Base-by-base conservation (phyloP, 2,888 invertebrate genomes). In the Aspidapion aeneum region DNA sequence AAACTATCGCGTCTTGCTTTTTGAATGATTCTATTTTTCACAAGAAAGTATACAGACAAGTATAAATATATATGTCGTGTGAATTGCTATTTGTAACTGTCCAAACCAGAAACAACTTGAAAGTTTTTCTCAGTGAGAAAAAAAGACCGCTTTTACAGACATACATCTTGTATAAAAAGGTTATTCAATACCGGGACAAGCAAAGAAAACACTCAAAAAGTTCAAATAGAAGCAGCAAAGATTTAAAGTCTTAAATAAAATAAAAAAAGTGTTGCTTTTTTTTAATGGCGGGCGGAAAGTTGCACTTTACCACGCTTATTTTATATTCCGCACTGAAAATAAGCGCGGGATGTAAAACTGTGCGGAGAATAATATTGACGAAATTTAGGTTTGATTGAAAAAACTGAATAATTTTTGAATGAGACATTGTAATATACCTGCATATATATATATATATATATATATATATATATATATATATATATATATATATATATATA, bases 11-110 rank as follows among this genome's bases (percentile, higher is more conserved):
- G 63, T 52, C 62, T 59, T 54, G 58, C 64, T 60, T 63, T 61
- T 18, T 54, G 66, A 64, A 66, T 64, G 61, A 64, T 66, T 66
- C 66, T 60, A 66, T 66, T 66, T 66, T 66, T 66, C 66, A 66
- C 61, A 57, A 61, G 35, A 35, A n/a, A 12, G 35, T 35, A 7
- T 35, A 35, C 35, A 35, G 35, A 35, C 3, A 35, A 35, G 35
- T 35, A 35, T 35, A 35, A 35, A 35, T 35, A 35, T 66, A 64
- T 62, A 66, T 63, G 62, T 66, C 63, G 57, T 22, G 17, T 16
- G 21, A 51, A 61, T 21, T 58, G 57, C 62, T 60, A 66, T 66
- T 64, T 66, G 66, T 66, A 61, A 66, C 66, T 66, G 66, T 66
- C 64, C 20, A 60, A 21, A 52, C 21, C 66, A 64, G 66, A 35